phyloP scores from a whole-genome alignment of 2,888 invertebrate genomes.

The Nasonovia ribisnigri region DNA sequence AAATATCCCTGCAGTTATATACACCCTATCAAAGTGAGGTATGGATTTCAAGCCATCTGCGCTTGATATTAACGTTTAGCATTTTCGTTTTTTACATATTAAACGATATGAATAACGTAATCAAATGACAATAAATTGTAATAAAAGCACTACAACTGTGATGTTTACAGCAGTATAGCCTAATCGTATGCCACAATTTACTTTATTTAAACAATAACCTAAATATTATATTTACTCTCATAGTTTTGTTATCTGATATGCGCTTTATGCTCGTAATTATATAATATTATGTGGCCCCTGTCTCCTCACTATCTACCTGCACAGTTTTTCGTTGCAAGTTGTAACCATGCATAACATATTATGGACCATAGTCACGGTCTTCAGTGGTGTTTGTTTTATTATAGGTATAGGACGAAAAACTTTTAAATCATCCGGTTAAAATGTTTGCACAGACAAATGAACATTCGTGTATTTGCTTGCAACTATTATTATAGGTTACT shows the following conservation, averaged over 20 bases:
- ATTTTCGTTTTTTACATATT: not conserved
- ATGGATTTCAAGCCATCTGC: not conserved
- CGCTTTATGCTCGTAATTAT: not conserved
- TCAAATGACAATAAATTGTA: not conserved
- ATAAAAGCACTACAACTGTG: too few species aligned
- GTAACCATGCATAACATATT: not conserved
- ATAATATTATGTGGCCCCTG: not conserved
- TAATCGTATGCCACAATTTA: not conserved
- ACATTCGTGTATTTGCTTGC: not conserved
- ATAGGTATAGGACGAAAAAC: not conserved
- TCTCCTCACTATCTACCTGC: not conserved
- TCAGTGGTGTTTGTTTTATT: not conserved
- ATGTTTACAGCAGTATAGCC: too few species aligned
- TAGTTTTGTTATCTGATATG: not conserved
- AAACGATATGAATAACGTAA: not conserved
- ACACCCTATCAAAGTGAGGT: not conserved
- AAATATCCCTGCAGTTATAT: not conserved
- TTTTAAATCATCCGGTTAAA: not conserved
- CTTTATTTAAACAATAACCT: not conserved
- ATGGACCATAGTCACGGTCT: not conserved
- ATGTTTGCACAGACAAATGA: not conserved
- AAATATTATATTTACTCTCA: not conserved
- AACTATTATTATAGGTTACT: not conserved
- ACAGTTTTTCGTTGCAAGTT: not conserved
- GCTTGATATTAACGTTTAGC: not conserved